Evolutionary conservation across 1,140 invertebrate genomes (phyloP).

Genomic region (Sitobion miscanthi): DNA sequence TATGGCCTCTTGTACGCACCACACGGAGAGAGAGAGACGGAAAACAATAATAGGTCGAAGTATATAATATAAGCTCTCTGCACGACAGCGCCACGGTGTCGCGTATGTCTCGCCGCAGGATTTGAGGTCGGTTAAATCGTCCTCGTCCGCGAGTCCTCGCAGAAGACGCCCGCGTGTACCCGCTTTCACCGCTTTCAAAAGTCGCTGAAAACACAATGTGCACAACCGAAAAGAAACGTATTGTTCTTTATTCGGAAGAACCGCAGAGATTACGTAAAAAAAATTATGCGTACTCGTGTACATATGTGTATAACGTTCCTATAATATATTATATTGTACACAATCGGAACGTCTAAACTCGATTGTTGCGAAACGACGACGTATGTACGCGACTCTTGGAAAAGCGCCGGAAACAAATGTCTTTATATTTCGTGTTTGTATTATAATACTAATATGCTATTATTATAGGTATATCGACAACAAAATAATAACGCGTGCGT

Average conservation of each 20-base stretch:
- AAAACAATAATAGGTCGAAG: neutral
- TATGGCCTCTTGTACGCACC: neutral
- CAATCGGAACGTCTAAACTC: slow-evolving; percentile 7
- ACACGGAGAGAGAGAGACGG: neutral
- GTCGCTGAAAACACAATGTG: slow-evolving; percentile 38
- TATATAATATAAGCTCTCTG: neutral
- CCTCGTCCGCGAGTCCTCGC: neutral
- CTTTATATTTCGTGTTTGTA: neutral
- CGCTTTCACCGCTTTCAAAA: slow-evolving; percentile 50
- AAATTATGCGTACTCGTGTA: neutral
- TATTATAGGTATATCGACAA: neutral
- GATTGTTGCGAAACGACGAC: slow-evolving; percentile 16
- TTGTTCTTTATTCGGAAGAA: slow-evolving; percentile 44
- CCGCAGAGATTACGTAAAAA: slow-evolving; percentile 43
- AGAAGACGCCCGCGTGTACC: neutral
- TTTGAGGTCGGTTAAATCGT: slow-evolving; percentile 34
- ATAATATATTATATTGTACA: neutral
- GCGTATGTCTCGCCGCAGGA: slow-evolving; percentile 34
- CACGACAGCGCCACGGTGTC: neutral
- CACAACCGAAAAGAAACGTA: neutral
- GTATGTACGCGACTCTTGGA: neutral
- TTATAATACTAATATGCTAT: neutral
- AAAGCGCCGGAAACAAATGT: slow-evolving; percentile 26
- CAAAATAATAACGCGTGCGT: neutral
- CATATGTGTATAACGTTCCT: neutral